Base-by-base conservation (phyloP, 2,797 vertebrate genomes). In the Hipposideros larvatus region DNA sequence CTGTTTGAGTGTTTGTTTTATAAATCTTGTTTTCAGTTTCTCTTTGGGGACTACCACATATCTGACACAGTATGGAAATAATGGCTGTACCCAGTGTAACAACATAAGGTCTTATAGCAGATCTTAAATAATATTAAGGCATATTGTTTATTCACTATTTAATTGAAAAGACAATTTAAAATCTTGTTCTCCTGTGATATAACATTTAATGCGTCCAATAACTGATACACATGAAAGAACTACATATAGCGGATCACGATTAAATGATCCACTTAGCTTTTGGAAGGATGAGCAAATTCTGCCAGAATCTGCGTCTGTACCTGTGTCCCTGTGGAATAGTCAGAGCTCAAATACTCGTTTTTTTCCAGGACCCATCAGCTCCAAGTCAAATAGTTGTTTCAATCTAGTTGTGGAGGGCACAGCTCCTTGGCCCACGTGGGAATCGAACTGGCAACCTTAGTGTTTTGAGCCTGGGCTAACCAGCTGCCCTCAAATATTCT, bases 81-180 rank as follows among this genome's bases (percentile, higher is more conserved):
- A 90, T 51, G 41, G 5, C 13, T 71, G 14, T 11, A 61, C 13
- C 7, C 34, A 41, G 41, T 41, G 3, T 19, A 43, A 63, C 2
- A 37, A 53, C 13, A 34, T 18, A 37, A 19, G 37, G 24, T 71
- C 34, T 71, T 34, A 71, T 1, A 41, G 53, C 15, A 78, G 43
- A 63, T 63, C 41, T 84, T 80, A 95, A 83, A 14, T n/a, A 78
- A 82, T 28, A 55, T 53, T 21, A 63, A 86, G 63, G 9, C 19
- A 86, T 63, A 88, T 55, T 83, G 82, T 79, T 90, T 93, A 80
- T 34, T 93, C n/a, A 70, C 73, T 80, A 4, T 65, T 75, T 48
- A 87, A 59, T 14, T 70, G 46, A 90, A 87, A 84, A 59, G 6
- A 19, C 21, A 92, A 78, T 70, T 91, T 88, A 66, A 95, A 96